A percentile compares a stretch with the other conserved stretches of the same genome.
phyloP scores from a whole-genome alignment of 2,888 invertebrate species.

The Sarcophaga variegata region DNA sequence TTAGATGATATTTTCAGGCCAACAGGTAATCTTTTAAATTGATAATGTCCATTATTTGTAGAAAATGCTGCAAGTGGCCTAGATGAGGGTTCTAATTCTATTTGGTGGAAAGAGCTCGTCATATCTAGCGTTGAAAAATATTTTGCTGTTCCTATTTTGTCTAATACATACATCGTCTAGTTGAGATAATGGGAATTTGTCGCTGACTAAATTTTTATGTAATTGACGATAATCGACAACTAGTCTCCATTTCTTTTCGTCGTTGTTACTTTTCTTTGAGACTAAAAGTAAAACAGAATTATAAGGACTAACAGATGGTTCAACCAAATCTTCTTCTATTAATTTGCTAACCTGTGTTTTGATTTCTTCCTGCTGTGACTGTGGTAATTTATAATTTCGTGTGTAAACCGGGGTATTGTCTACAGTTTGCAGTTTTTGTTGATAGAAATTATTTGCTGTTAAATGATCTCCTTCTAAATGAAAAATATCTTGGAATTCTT shows the following conservation, averaged over 20 bases:
- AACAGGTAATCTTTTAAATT: background rate
- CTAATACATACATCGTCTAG: background rate
- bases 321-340: background rate
- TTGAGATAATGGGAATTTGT: conserved; percentile 8
- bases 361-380: background rate
- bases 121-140: no score
- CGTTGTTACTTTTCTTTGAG: conserved; percentile 18
- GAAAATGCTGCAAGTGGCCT: no score
- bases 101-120: background rate
- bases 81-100: no score
- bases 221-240: no score
- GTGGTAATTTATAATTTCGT: background rate
- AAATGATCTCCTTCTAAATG: no score
- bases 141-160: background rate
- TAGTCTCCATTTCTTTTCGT: background rate
- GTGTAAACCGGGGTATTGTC: no score
- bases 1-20: background rate
- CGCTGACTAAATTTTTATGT: background rate
- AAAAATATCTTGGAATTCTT: no score
- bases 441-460: no score
- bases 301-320: conserved; percentile 17
- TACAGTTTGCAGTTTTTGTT: no score
- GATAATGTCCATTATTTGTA: no score
- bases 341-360: conserved; percentile 8
- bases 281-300: conserved; percentile 18